Conservation (phyloP, 2,888 invertebrate species). For the Heliconius hortense region DNA sequence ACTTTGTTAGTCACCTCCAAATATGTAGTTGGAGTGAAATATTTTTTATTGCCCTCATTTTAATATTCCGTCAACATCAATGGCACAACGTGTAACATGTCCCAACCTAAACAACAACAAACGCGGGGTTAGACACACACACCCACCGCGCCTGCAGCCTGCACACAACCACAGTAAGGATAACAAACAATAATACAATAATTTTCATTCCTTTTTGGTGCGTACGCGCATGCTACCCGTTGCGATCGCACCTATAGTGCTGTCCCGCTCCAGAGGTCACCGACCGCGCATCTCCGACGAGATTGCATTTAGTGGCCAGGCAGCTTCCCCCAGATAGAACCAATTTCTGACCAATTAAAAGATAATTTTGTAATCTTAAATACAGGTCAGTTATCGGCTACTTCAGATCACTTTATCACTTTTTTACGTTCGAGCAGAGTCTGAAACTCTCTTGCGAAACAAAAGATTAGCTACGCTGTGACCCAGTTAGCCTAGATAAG, state of each 20-base stretch:
- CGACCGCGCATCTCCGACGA: slow-evolving; percentile 78
- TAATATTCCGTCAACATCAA: slow-evolving; percentile 57
- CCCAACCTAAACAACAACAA: slow-evolving; percentile 43
- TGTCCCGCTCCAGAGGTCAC: slow-evolving; percentile 69
- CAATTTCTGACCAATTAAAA: slow-evolving; percentile 77
- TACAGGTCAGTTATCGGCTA: slow-evolving; percentile 38
- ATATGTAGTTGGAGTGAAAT: slow-evolving; percentile 6
- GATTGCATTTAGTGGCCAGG: slow-evolving; percentile 79
- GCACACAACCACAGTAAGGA: slow-evolving; percentile 60
- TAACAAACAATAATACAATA: slow-evolving; percentile 76
- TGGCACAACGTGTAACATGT: slow-evolving; percentile 47
- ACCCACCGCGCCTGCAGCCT: slow-evolving; percentile 45
- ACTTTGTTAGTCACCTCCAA: slow-evolving; percentile 20
- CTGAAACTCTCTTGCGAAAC: slow-evolving; percentile 51
- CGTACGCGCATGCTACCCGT: slow-evolving; percentile 76
- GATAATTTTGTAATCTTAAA: slow-evolving; percentile 57
- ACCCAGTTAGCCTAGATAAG: slow-evolving; percentile 69
- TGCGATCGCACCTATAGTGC: slow-evolving; percentile 59
- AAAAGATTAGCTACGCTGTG: slow-evolving; percentile 47
- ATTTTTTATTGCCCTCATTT: slow-evolving; percentile 44
- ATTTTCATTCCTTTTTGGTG: slow-evolving; percentile 80
- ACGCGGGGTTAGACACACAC: slow-evolving; percentile 58
- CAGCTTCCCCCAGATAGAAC: slow-evolving; percentile 77
- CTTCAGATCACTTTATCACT: slow-evolving; percentile 26
- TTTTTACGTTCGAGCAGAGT: slow-evolving; percentile 6